Evolutionary conservation across 2,888 invertebrate genomes (phyloP).

Genomic region (Stenichneumon culpator): DNA sequence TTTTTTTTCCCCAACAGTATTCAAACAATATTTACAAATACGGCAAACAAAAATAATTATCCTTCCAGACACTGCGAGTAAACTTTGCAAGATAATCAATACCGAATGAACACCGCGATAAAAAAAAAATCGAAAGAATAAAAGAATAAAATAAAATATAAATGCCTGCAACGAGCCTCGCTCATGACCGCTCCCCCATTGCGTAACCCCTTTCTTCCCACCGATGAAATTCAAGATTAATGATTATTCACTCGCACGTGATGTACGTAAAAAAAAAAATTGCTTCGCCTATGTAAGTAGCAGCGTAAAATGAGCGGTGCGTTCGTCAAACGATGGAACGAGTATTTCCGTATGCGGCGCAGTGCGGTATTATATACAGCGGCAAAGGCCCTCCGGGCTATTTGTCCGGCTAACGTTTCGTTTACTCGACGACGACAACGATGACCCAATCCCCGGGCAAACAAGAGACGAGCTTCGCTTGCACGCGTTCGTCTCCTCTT

Average conservation of each 20-base stretch:
- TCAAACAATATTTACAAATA: neutral
- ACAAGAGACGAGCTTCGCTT: slow-evolving; percentile 66
- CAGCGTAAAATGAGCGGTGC: slow-evolving; percentile 19
- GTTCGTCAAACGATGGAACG: slow-evolving; percentile 42
- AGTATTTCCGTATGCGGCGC: slow-evolving; percentile 20
- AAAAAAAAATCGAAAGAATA: neutral
- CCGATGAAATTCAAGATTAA: slow-evolving; percentile 1
- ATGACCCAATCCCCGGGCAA: slow-evolving; percentile 71
- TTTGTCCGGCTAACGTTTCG: slow-evolving; percentile 73
- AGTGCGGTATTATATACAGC: slow-evolving; percentile 38
- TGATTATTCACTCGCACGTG: slow-evolving; percentile 1
- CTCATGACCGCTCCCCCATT: neutral
- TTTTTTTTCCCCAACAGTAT: too few relatives aligned
- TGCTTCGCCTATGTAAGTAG: slow-evolving; percentile 7
- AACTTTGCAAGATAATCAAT: neutral
- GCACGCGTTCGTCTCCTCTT: slow-evolving; percentile 24
- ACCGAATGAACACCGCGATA: neutral
- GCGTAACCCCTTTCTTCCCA: neutral
- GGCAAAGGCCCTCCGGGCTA: slow-evolving; percentile 64
- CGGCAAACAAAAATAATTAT: neutral
- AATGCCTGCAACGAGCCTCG: neutral
- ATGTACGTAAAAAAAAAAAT: neutral
- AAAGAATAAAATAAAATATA: neutral
- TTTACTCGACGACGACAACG: slow-evolving; percentile 71
- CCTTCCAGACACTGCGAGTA: neutral